Percentiles rank a stretch among this genome's conserved stretches.
phyloP scores from a whole-genome alignment of 2,888 invertebrate genomes.

The Noctua fimbriata region DNA sequence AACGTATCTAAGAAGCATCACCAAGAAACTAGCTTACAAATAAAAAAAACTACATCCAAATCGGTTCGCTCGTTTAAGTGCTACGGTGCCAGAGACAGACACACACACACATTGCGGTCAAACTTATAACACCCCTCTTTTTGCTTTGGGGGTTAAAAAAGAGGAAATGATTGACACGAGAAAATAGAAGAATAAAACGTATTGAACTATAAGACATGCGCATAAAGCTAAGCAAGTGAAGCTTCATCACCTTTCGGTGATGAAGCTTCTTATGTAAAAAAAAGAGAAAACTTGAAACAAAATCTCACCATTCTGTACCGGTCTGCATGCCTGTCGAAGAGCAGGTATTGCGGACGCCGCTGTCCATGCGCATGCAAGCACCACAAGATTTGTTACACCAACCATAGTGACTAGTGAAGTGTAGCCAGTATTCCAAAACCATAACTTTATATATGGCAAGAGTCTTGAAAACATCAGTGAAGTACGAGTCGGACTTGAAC shows the following conservation, averaged over 20 bases:
- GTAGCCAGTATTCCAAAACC: not conserved
- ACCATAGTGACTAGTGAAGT: constrained; percentile 27
- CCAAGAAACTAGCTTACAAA: too few species aligned
- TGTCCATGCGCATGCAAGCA: constrained; percentile 8
- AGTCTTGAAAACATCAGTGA: not conserved
- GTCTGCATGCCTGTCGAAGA: not conserved
- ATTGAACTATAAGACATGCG: not conserved
- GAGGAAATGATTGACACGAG: too few species aligned
- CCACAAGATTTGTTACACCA: constrained; percentile 19
- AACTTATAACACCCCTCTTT: too few species aligned
- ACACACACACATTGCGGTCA: too few species aligned
- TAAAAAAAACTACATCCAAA: too few species aligned
- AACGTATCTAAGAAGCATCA: too few species aligned
- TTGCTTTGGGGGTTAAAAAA: too few species aligned
- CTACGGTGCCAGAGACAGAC: too few species aligned
- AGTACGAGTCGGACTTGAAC: not conserved
- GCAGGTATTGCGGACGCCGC: not conserved
- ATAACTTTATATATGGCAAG: constrained; percentile 10
- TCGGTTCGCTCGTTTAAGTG: too few species aligned
- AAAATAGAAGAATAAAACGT: not conserved
- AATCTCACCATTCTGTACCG: constrained; percentile 10
- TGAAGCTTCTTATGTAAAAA: not conserved
- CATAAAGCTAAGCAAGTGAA: too few species aligned
- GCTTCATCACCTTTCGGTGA: too few species aligned
- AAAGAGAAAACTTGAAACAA: not conserved